Evolutionary conservation across 1,140 invertebrate species (phyloP), one percentile per base, ranked within the genome.

Genomic region (Dufourea novaeangliae): DNA sequence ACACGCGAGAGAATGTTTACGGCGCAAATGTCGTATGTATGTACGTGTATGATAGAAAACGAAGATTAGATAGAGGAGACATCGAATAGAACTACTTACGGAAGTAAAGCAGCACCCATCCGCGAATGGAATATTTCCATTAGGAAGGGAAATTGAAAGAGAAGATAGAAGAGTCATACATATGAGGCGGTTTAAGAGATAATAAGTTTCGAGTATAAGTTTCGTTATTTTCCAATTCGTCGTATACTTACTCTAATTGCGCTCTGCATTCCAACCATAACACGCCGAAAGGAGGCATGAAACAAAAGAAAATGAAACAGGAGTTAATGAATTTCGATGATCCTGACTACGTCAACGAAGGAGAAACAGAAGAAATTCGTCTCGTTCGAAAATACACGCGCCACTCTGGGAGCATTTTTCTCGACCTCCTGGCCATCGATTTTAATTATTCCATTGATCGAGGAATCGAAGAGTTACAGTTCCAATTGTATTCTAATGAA

Each of bases 221-320:
- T 63, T 78, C 32, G 50, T n/a, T 73, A 54, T 46, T 62, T 59
- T n/a, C 64, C 54, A 72, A 22, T 29, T 72, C 78, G 56, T 75
- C 20, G 59, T 57, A 87, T 94, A 95, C 94, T 94, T 92, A 95
- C 94, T 95, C 94, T 90, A 95, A 93, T 87, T 95, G 94, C 83
- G 94, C 94, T 92, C 94, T 94, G 93, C 84, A 82, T 85, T 88
- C 88, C 89, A 86, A 84, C 82, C 64, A 80, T 84, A 75, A 88
- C 54, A 57, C 70, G 83, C 81, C 87, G 70, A 88, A 87, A 90
- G 84, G 83, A 86, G 85, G 93, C 93, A 94, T 94, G 93, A 89
- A 94, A 94, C 92, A 92, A 89, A 92, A 87, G 87, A 91, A 76
- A 56, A 27, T 29, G 89, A 88, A 80, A 85, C 66, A 71, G 68